Evolutionary conservation across 2,888 invertebrate genomes (phyloP), one percentile per base, ranked within the genome.

Genomic region (Iselma pallidipennis): DNA sequence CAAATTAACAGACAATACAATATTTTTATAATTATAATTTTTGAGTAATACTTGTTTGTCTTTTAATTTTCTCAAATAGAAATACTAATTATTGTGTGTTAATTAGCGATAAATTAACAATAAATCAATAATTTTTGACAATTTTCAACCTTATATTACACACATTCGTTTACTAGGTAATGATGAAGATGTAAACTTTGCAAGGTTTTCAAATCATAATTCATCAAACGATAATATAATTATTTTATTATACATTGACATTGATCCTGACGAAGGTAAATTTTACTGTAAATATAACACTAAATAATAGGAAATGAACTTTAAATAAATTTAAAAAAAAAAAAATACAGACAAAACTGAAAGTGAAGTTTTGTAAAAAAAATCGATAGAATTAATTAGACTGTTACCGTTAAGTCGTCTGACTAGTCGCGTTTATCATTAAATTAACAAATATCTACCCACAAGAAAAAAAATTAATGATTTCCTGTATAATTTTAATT

Each of bases 221-320:
- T 52, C 19, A 57, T 52, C 26, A 45, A 29, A 56, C 25, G 25
- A 53, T 37, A 59, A 49, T 37, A 53, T 55, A 64, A 61, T 63
- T 57, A 61, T 42, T 45, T 54, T 61, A 53, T 51, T n/a, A 52
- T 49, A 51, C 66, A 66, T 66, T 66, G 66, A 65, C 66, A 66
- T 66, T 66, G 66, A 65, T 65, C 64, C 21, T 56, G 55, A 56
- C 53, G 56, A 63, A 63, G 63, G 63, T 50, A 57, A 63, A 55
- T 29, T 28, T 31, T 29, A 51, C 16, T 31, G 12, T 12, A 29
- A 25, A 51, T 7, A 51, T 2, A 2, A 16, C 6, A 37, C 2
- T 19, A 19, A 42, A 2, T 16, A 42, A n/a, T n/a, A n/a, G n/a
- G n/a, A n/a, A n/a, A n/a, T n/a, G n/a, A n/a, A n/a, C n/a, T n/a